A percentile compares a stretch with the other conserved stretches of the same genome.
These are phyloP conservation scores for Mesorhabditis sp. DNA, from an alignment of 2,888 invertebrate genomes.

Conservation along the genomic window DNA sequence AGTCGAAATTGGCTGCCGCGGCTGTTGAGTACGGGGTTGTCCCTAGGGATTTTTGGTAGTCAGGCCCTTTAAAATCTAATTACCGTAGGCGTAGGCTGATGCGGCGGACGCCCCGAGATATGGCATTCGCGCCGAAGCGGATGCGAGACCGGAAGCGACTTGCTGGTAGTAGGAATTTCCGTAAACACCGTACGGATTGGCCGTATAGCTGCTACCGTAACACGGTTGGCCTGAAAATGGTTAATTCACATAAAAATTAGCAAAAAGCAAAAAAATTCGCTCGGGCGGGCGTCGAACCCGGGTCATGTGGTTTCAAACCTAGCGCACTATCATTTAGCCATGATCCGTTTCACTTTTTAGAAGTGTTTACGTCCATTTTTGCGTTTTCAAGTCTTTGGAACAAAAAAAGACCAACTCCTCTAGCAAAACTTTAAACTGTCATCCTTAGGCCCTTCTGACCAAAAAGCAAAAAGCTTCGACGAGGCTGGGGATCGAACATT, in stretches of 20 bases:
- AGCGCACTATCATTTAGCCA: too few relatives aligned
- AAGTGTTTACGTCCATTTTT: too few relatives aligned
- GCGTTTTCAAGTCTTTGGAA: too few relatives aligned
- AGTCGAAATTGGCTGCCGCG: background rate
- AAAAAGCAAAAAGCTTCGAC: too few relatives aligned
- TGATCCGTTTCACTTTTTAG: too few relatives aligned
- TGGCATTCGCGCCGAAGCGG: background rate
- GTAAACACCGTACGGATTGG: background rate
- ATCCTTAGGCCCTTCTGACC: too few relatives aligned
- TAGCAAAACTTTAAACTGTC: too few relatives aligned
- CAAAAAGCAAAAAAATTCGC: too few relatives aligned
- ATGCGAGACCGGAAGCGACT: conserved; percentile 17
- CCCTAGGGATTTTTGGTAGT: background rate
- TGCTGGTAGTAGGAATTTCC: conserved; percentile 26
- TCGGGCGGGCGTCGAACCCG: too few relatives aligned
- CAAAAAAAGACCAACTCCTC: too few relatives aligned
- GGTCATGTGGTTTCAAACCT: too few relatives aligned
- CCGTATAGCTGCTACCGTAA: background rate
- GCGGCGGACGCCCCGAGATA: conserved; percentile 3
- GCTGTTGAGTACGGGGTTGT: conserved; percentile 1
- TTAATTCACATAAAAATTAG: background rate
- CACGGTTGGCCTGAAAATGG: conserved; percentile 2
- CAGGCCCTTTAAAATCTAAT: background rate
- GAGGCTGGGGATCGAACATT: too few relatives aligned
- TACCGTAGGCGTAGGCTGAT: conserved; percentile 6